Evolutionary conservation across 35 echinoderm and acorn worm genomes (phyloP).

Genomic region (Anneissia japonica): DNA sequence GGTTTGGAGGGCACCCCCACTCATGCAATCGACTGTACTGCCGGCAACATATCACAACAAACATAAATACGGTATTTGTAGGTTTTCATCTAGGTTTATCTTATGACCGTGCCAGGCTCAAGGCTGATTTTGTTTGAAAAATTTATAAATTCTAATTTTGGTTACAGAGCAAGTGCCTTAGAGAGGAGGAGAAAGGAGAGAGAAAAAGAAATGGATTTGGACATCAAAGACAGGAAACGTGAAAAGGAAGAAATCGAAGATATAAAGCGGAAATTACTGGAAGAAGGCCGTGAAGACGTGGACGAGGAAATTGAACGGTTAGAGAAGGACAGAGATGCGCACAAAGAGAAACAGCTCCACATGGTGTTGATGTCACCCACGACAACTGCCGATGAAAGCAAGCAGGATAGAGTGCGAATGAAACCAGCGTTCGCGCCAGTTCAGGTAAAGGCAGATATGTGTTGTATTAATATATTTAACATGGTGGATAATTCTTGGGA

Average conservation of each 20-base stretch:
- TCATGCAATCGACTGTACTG: too few species aligned
- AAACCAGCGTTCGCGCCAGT: constrained; percentile 49
- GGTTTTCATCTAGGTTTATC: too few species aligned
- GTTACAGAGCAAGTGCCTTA: constrained; percentile 82
- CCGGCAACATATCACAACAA: too few species aligned
- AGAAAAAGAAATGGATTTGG: constrained; percentile 87
- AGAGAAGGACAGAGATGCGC: constrained; percentile 74
- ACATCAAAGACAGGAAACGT: constrained; percentile 78
- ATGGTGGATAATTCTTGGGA: too few species aligned
- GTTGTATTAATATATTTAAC: background rate
- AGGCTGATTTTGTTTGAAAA: too few species aligned
- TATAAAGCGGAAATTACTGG: constrained; percentile 71
- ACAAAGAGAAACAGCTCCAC: constrained; percentile 59
- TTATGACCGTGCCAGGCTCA: too few species aligned
- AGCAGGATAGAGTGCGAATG: constrained; percentile 53
- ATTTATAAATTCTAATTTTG: too few species aligned
- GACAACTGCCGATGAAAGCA: constrained; percentile 49
- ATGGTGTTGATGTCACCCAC: constrained; percentile 28
- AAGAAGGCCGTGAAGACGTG: constrained; percentile 73
- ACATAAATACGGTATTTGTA: too few species aligned
- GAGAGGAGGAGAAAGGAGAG: constrained; percentile 79
- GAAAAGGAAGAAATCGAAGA: constrained; percentile 91
- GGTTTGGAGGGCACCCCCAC: too few species aligned
- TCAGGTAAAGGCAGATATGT: background rate
- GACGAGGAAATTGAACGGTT: constrained; percentile 88